Evolutionary conservation across 64 coral and sea anemone species (phyloP).

Genomic region (Stichodactyla helianthus): DNA sequence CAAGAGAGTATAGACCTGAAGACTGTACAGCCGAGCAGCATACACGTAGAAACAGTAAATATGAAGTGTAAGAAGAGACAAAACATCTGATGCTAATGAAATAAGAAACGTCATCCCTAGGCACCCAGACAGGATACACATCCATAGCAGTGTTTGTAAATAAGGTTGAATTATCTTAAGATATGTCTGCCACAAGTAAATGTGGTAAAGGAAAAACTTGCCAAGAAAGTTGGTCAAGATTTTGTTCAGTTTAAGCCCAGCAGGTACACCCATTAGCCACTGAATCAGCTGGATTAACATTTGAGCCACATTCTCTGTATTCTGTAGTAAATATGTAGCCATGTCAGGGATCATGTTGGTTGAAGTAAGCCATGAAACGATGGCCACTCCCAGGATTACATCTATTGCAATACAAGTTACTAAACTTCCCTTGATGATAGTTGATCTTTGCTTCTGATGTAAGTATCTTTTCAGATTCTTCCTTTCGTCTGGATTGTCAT

Average conservation of each 20-base stretch:
- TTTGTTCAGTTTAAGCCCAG: constrained; percentile 88
- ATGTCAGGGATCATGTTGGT: constrained; percentile 19
- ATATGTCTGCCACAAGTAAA: constrained; percentile 89
- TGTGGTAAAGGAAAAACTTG: constrained; percentile 88
- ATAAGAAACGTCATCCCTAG: constrained; percentile 83
- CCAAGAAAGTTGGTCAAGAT: constrained; percentile 70
- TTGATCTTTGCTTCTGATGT: background rate
- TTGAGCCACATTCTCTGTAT: constrained; percentile 69
- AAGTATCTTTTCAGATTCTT: background rate
- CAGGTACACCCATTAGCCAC: constrained; percentile 83
- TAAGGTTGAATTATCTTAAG: constrained; percentile 73
- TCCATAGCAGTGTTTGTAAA: constrained; percentile 59
- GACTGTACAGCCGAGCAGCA: constrained; percentile 83
- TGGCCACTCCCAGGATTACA: constrained; percentile 55
- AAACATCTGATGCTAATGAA: constrained; percentile 63
- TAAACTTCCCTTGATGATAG: constrained; percentile 40
- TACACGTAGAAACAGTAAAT: constrained; percentile 99
- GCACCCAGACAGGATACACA: constrained; percentile 71
- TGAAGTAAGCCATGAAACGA: constrained; percentile 51
- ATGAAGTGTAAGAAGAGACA: constrained; percentile 85
- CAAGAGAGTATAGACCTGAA: constrained; percentile 71
- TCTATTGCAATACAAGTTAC: constrained; percentile 38
- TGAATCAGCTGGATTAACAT: constrained; percentile 52
- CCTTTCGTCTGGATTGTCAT: background rate
- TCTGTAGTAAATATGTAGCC: constrained; percentile 44